These are phyloP conservation scores for Anticlea derivata DNA, from an alignment of 2,888 invertebrate species.

Conservation along the genomic window DNA sequence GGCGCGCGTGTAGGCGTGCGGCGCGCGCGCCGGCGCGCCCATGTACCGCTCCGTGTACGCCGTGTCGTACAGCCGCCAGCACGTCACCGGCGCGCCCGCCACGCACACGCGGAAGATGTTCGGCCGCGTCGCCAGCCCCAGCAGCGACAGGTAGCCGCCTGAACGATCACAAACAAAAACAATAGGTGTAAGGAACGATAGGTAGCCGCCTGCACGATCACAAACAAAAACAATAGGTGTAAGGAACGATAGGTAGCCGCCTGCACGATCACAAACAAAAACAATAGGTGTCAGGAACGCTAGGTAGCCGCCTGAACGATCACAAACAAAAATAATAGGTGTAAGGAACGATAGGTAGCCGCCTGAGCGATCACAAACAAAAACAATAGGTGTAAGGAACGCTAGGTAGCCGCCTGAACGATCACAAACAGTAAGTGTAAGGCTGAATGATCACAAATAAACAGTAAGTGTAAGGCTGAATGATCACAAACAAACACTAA, in stretches of 20 bases:
- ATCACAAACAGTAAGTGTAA: constrained; percentile 97
- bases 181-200: no score
- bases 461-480: no score
- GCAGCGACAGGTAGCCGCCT: constrained; percentile 97
- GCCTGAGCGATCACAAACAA: no score
- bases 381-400: no score
- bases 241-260: constrained; percentile 86
- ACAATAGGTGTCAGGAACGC: constrained; percentile 97
- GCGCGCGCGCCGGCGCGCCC: constrained; percentile 74
- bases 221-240: no score
- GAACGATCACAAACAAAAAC: constrained; percentile 12
- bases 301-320: constrained; percentile 91
- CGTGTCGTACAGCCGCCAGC: constrained; percentile 98
- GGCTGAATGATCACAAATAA: constrained; percentile 75
- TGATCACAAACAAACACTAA: no score
- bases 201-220: no score
- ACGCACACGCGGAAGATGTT: constrained; percentile 97
- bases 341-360: no score
- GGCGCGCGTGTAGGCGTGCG: constrained; percentile 93
- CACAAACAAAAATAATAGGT: no score
- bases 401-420: constrained; percentile 92
- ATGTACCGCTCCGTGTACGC: constrained; percentile 99
- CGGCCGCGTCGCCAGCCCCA: constrained; percentile 96
- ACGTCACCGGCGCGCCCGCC: constrained; percentile 98
- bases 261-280: constrained; percentile 98